These are phyloP conservation scores for Ascidia mentula DNA, from an alignment of 23 tunicate genomes.

Conservation along the genomic window DNA sequence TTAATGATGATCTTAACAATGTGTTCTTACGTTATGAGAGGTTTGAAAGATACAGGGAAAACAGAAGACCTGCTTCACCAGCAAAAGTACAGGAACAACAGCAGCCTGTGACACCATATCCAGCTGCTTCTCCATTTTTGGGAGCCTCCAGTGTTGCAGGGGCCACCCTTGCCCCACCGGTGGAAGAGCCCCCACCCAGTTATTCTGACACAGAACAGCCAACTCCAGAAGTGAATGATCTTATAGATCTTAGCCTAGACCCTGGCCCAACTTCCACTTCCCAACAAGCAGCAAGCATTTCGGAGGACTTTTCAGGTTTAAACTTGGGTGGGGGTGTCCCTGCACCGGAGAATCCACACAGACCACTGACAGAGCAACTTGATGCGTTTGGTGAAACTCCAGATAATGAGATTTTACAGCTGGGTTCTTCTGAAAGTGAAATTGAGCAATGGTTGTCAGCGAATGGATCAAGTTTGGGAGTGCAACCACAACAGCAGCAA, in stretches of 20 bases:
- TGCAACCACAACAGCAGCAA: slow-evolving; percentile 6
- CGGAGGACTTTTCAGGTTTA: slow-evolving; percentile 35
- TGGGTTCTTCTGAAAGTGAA: slow-evolving; percentile 67
- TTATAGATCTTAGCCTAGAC: slow-evolving; percentile 53
- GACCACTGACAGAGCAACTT: slow-evolving; percentile 33
- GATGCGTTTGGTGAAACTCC: slow-evolving; percentile 23
- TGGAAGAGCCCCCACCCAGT: slow-evolving; percentile 88
- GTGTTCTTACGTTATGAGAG: slow-evolving; percentile 80
- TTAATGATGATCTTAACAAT: slow-evolving; percentile 91
- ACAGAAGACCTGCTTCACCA: slow-evolving; percentile 26
- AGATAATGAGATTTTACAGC: slow-evolving; percentile 25
- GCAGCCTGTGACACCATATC: neutral
- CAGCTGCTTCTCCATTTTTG: neutral
- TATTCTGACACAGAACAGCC: slow-evolving; percentile 84
- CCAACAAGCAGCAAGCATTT: neutral
- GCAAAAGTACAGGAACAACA: neutral
- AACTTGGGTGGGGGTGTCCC: slow-evolving; percentile 19
- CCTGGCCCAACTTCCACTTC: slow-evolving; percentile 7
- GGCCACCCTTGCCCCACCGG: neutral
- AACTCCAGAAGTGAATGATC: slow-evolving; percentile 70
- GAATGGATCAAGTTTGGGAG: slow-evolving; percentile 38
- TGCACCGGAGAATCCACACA: neutral
- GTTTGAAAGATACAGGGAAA: slow-evolving; percentile 63
- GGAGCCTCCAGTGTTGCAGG: neutral
- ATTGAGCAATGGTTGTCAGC: slow-evolving; percentile 70